phyloP scores from a whole-genome alignment of 1,140 invertebrate species.

The Eupeodes corollae region DNA sequence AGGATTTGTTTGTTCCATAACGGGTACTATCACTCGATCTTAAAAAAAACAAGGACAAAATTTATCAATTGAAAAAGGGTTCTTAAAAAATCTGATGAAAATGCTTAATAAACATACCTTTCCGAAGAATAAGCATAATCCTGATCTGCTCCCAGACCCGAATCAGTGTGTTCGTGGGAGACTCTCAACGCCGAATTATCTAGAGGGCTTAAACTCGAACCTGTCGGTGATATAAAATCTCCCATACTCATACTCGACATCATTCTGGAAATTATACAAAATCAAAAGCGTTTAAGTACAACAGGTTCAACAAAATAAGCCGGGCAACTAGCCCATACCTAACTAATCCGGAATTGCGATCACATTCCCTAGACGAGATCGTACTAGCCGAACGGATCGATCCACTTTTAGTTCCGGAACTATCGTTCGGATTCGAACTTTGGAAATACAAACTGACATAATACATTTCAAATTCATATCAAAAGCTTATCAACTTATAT shows the following conservation, averaged over 20 bases:
- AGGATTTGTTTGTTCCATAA: conserved; percentile 36
- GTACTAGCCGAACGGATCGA: conserved; percentile 36
- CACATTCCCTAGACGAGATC: conserved; percentile 32
- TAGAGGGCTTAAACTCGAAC: conserved; percentile 33
- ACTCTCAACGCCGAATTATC: conserved; percentile 43
- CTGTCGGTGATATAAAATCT: conserved; percentile 35
- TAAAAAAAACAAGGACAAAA: not conserved
- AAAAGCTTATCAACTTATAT: conserved; percentile 29
- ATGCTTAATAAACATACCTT: conserved; percentile 33
- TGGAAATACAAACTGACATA: conserved; percentile 34
- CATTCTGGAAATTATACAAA: conserved; percentile 19
- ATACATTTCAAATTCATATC: not conserved
- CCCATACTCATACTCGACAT: conserved; percentile 39
- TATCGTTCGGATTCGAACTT: conserved; percentile 31
- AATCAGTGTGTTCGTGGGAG: conserved; percentile 56
- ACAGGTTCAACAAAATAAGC: not conserved
- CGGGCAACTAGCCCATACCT: conserved; percentile 25
- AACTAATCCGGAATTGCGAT: conserved; percentile 27
- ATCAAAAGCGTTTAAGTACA: no score
- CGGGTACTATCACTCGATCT: conserved; percentile 37
- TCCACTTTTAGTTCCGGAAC: conserved; percentile 25
- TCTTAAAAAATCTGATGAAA: no score
- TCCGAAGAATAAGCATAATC: conserved; percentile 52
- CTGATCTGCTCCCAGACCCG: conserved; percentile 54
- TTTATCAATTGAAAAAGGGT: no score